These are phyloP conservation scores for Porites lutea DNA, from an alignment of 64 coral and sea anemone species.

Conservation along the genomic window DNA sequence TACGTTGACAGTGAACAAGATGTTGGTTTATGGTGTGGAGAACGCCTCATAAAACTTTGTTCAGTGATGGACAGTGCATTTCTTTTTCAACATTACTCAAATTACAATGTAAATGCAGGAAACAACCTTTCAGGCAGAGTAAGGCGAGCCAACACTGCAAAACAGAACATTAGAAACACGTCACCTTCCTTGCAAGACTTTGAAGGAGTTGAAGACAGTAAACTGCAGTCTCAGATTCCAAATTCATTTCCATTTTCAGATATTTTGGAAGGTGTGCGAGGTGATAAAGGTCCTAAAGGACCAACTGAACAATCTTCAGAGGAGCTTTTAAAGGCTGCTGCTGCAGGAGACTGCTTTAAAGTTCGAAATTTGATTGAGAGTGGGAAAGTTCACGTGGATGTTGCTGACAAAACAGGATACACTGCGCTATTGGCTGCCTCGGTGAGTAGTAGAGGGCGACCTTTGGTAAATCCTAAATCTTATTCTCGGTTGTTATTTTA, in stretches of 20 bases:
- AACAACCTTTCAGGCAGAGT: conserved; percentile 81
- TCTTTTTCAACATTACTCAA: conserved; percentile 94
- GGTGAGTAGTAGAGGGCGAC: conserved; percentile 49
- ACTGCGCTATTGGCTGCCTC: conserved; percentile 89
- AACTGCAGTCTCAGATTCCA: conserved; percentile 62
- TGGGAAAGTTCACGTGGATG: conserved; percentile 89
- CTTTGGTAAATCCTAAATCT: no score
- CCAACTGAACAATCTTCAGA: conserved; percentile 72
- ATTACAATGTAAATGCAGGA: conserved; percentile 97
- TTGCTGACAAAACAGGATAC: conserved; percentile 99
- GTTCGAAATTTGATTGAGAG: conserved; percentile 77
- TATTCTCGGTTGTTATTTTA: no score
- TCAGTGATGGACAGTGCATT: conserved; percentile 98
- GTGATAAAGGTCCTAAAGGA: conserved; percentile 75
- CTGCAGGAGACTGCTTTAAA: conserved; percentile 79
- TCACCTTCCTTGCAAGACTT: conserved; percentile 56
- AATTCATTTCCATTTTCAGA: conserved; percentile 83
- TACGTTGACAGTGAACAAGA: conserved; percentile 82
- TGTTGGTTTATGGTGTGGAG: conserved; percentile 89
- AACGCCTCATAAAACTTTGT: conserved; percentile 89
- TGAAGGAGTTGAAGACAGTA: conserved; percentile 33
- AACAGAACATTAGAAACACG: conserved; percentile 61
- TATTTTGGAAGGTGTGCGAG: conserved; percentile 87
- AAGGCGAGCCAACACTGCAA: conserved; percentile 80
- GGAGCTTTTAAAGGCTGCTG: conserved; percentile 69